phyloP scores from a whole-genome alignment of 2,113 vertebrate species.

The Crotalus helleri region DNA sequence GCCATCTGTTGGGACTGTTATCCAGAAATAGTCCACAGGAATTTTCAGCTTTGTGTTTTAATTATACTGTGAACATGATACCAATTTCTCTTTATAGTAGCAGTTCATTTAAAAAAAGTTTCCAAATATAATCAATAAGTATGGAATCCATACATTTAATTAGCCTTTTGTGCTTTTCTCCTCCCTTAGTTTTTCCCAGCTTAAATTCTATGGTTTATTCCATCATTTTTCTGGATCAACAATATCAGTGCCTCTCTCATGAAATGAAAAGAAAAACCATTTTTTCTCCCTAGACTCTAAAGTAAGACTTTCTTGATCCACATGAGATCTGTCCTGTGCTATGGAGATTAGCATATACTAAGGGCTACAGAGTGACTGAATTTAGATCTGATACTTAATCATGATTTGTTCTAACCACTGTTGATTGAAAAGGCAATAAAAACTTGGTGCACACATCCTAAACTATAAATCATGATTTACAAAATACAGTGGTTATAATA shows the following conservation, averaged over 20 bases:
- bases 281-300: neutral
- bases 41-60: neutral
- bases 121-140: neutral
- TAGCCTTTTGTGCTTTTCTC: neutral
- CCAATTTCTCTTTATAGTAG: neutral
- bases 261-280: neutral
- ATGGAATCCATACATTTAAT: neutral
- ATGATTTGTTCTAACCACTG: neutral
- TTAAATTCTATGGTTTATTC: neutral
- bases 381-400: neutral
- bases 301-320: neutral
- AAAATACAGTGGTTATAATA: neutral
- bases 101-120: neutral
- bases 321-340: neutral
- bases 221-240: neutral
- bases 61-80: neutral
- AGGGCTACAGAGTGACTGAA: neutral
- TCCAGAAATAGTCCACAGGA: neutral
- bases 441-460: neutral
- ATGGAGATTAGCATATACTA: neutral
- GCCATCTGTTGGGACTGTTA: neutral
- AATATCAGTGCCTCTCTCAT: neutral
- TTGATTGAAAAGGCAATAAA: neutral
- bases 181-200: neutral
- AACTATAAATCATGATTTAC: neutral